A percentile compares a stretch with the other conserved stretches of the same genome.
Evolutionary conservation across 2,113 vertebrate species (phyloP).

Genomic region (Paedocypris sp.): DNA sequence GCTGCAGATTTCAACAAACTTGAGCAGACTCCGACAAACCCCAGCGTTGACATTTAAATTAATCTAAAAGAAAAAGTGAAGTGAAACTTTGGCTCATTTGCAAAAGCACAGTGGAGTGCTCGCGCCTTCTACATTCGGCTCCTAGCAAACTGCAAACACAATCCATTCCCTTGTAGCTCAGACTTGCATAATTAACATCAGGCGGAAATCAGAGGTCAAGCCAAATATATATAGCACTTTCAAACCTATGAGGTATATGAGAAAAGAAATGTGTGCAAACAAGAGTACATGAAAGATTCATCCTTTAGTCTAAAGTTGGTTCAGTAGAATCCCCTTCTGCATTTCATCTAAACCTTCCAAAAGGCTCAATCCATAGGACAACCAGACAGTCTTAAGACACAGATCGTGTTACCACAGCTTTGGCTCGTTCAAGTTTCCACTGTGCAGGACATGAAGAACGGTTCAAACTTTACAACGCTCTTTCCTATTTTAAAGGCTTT

Average conservation of each 20-base stretch:
- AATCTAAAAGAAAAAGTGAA: neutral
- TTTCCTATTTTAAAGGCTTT: constrained; percentile 22
- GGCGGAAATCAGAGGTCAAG: no score
- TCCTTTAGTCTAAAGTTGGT: neutral
- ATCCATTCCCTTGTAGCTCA: constrained; percentile 36
- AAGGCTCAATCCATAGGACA: constrained; percentile 13
- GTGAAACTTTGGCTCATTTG: constrained; percentile 9
- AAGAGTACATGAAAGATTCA: constrained; percentile 36
- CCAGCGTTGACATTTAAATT: neutral
- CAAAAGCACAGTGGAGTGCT: constrained; percentile 11
- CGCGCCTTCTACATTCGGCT: neutral
- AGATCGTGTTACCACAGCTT: constrained; percentile 23
- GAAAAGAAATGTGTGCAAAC: constrained; percentile 45
- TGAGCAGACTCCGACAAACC: no score
- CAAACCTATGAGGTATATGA: constrained; percentile 59
- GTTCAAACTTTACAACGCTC: neutral
- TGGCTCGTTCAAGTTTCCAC: constrained; percentile 33
- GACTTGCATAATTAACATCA: constrained; percentile 41
- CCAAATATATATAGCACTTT: no score
- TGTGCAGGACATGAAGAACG: constrained; percentile 25
- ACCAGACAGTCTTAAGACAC: constrained; percentile 14
- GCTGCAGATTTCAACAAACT: no score
- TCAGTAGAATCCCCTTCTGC: constrained; percentile 28
- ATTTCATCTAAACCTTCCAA: constrained; percentile 25
- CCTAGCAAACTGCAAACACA: constrained; percentile 6